Conservation (phyloP, 2,113 vertebrate genomes). For the Petroica traversi region DNA sequence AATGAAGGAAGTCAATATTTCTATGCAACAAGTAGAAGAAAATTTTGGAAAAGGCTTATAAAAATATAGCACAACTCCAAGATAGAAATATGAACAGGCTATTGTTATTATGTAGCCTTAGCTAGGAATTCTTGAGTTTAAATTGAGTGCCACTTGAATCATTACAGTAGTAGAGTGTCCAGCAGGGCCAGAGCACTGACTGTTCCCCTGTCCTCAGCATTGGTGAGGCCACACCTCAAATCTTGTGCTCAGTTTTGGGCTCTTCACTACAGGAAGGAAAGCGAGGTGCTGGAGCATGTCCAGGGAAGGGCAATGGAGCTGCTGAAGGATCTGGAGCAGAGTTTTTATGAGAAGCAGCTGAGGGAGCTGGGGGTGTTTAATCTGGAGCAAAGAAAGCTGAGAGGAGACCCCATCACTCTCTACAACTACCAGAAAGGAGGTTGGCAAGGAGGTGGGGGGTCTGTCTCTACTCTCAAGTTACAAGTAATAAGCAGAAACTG, state of each 20-base stretch:
- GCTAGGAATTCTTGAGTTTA: not conserved
- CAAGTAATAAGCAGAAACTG: not conserved
- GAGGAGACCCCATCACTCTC: fast-evolving
- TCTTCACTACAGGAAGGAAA: not conserved
- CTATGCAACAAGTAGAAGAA: not conserved
- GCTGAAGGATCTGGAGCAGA: not conserved
- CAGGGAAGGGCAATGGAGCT: not conserved
- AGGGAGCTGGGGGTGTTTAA: not conserved
- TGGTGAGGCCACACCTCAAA: not conserved
- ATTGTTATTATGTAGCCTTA: not conserved
- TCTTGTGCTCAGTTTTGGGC: not conserved
- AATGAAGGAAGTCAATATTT: not conserved
- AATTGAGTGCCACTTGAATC: not conserved
- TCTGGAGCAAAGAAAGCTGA: not conserved
- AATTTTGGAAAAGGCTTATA: not conserved
- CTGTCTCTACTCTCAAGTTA: not conserved
- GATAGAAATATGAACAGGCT: not conserved
- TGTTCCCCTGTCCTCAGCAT: fast-evolving
- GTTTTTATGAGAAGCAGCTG: not conserved
- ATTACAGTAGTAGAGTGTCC: not conserved
- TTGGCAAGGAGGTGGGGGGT: not conserved
- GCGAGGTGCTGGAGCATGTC: not conserved
- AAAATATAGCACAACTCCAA: not conserved
- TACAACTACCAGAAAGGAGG: not conserved
- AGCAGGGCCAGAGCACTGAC: not conserved